Conservation (phyloP, 2,888 invertebrate species). For the Caenorhabditis angaria region DNA sequence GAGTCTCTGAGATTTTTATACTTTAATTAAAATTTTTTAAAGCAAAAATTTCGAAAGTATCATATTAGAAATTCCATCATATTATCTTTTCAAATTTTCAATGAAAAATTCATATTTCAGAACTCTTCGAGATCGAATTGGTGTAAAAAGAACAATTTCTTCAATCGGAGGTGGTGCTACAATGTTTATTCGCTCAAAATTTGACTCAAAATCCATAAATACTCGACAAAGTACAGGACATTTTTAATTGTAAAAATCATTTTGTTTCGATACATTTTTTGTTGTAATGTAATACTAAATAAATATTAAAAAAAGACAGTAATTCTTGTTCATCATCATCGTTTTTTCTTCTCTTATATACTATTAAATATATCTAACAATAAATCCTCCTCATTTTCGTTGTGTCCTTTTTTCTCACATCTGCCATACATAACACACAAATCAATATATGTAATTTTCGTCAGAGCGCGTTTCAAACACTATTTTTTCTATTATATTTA, state of each 20-base stretch:
- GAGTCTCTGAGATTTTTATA: too few relatives aligned
- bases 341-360: background rate
- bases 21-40: too few relatives aligned
- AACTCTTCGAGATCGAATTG: conserved; percentile 39
- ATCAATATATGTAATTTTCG: background rate
- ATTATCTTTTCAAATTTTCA: background rate
- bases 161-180: conserved; percentile 21
- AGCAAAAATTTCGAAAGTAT: too few relatives aligned
- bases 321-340: background rate
- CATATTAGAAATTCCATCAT: background rate
- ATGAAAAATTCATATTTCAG: conserved; percentile 12
- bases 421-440: background rate
- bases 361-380: background rate
- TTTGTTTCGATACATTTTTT: background rate
- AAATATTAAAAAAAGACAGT: background rate
- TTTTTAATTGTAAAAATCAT: background rate
- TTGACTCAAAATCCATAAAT: background rate
- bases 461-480: background rate
- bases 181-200: conserved; percentile 14
- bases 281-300: background rate
- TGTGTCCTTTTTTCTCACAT: background rate
- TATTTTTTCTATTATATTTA: background rate
- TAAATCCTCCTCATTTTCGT: too few relatives aligned
- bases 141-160: conserved; percentile 20
- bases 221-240: background rate